phyloP scores from a whole-genome alignment of 2,797 vertebrate species.

The Momotus momota region DNA sequence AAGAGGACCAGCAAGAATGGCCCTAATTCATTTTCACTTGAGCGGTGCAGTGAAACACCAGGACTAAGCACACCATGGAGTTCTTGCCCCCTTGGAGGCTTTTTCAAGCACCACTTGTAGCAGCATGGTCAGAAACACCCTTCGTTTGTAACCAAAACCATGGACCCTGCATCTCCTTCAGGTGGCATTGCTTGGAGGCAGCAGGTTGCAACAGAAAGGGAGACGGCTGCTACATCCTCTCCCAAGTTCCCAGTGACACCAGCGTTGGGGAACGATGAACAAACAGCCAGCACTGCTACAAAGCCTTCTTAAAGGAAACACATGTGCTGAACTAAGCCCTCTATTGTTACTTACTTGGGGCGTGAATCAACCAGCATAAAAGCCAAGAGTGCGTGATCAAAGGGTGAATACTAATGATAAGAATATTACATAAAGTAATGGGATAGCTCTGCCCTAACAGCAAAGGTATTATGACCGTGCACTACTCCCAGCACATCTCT shows the following conservation, averaged over 20 bases:
- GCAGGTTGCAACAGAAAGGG: neutral
- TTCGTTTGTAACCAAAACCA: neutral
- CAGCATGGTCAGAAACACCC: neutral
- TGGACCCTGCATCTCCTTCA: neutral
- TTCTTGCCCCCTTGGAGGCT: fast-evolving
- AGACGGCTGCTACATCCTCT: neutral
- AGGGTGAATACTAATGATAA: constrained; percentile 22
- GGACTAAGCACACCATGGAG: fast-evolving
- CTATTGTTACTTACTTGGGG: neutral
- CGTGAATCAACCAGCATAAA: neutral
- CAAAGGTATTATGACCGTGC: neutral
- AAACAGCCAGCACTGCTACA: neutral
- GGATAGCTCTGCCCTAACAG: neutral
- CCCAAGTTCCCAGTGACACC: neutral
- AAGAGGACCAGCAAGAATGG: neutral
- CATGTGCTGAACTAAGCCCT: neutral
- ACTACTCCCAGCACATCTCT: neutral
- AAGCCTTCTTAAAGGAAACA: neutral
- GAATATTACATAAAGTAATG: neutral
- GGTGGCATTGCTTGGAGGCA: neutral
- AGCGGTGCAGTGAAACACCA: neutral
- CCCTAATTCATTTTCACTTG: neutral
- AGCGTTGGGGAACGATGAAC: neutral
- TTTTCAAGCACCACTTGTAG: neutral
- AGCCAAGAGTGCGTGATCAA: constrained; percentile 27